Percentiles rank a stretch among this genome's conserved stretches.
Evolutionary conservation across 2,797 vertebrate species (phyloP).

Genomic region (Bryconaethiops microstoma): DNA sequence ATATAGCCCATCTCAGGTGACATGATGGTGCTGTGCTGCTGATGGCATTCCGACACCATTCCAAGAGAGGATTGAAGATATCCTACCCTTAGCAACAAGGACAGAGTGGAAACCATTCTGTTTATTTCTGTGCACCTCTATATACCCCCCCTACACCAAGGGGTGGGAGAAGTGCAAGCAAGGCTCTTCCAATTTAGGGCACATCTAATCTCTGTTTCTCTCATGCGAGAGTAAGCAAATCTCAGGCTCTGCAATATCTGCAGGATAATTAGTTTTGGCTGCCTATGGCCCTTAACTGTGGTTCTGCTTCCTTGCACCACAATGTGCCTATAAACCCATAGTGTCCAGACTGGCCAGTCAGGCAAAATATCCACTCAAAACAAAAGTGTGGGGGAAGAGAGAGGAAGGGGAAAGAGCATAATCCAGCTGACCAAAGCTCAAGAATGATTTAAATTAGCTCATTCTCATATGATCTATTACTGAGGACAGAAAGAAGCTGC

Average conservation of each 20-base stretch:
- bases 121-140: constrained; percentile 51
- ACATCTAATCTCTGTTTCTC: constrained; percentile 49
- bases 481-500: constrained; percentile 45
- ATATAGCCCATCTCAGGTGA: constrained; percentile 57
- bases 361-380: not conserved
- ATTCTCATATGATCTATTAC: constrained; percentile 41
- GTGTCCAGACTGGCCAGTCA: constrained; percentile 13
- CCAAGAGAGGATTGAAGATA: constrained; percentile 45
- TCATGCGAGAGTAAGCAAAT: constrained; percentile 34
- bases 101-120: constrained; percentile 38
- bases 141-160: constrained; percentile 29
- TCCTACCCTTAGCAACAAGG: constrained; percentile 46
- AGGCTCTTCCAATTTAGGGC: constrained; percentile 32
- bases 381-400: not conserved
- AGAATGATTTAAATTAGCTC: constrained; percentile 37
- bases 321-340: constrained; percentile 4
- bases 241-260: constrained; percentile 26
- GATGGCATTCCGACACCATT: constrained; percentile 58
- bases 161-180: constrained; percentile 19
- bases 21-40: constrained; percentile 46
- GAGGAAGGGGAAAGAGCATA: not conserved
- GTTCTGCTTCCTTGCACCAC: constrained; percentile 24
- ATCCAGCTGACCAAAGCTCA: constrained; percentile 19
- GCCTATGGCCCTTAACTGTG: constrained; percentile 27
- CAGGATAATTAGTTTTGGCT: constrained; percentile 49